Evolutionary conservation across 2,797 vertebrate species (phyloP).

Genomic region (Myotis findleyi): DNA sequence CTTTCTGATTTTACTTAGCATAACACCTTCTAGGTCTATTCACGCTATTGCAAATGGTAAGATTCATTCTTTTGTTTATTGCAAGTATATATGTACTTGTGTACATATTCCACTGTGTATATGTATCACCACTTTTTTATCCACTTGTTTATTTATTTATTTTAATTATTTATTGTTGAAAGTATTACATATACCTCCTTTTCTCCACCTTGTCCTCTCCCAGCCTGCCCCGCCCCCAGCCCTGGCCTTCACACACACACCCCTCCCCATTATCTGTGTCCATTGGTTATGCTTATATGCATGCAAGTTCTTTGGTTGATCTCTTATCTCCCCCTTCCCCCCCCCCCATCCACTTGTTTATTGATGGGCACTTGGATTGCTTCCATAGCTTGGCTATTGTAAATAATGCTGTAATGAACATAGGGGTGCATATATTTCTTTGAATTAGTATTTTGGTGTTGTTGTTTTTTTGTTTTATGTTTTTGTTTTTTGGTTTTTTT

Average conservation of each 20-base stretch:
- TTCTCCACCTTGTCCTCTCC: too few relatives aligned
- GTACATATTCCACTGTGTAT: neutral
- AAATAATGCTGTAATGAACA: neutral
- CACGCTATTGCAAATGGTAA: neutral
- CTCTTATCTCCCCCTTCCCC: too few relatives aligned
- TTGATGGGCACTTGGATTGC: neutral
- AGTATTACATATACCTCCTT: too few relatives aligned
- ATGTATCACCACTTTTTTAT: neutral
- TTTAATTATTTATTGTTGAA: too few relatives aligned
- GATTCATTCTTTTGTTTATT: neutral
- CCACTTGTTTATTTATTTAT: neutral
- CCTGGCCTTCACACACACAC: too few relatives aligned
- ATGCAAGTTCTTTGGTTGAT: too few relatives aligned
- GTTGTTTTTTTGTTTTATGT: too few relatives aligned
- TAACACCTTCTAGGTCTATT: neutral
- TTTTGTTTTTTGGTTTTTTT: neutral
- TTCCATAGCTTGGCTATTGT: neutral
- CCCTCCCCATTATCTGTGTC: too few relatives aligned
- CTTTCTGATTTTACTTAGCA: neutral
- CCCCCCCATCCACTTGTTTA: neutral
- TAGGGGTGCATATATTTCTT: neutral
- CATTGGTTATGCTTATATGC: too few relatives aligned
- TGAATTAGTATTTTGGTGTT: neutral
- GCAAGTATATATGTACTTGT: too few relatives aligned
- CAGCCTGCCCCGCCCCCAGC: too few relatives aligned